Conservation (phyloP, 2,888 invertebrate genomes). For the Chrysina gloriosa region DNA sequence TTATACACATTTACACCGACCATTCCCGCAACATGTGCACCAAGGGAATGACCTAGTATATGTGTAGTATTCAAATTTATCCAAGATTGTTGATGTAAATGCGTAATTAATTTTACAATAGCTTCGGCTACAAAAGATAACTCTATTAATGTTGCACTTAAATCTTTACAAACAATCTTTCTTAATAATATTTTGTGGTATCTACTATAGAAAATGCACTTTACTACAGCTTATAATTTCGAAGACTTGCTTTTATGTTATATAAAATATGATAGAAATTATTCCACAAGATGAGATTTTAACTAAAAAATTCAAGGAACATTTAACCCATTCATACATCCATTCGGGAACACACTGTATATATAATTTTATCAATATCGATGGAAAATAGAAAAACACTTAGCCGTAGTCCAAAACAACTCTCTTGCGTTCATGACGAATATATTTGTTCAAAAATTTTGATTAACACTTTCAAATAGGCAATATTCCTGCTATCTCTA, state of each 20-base stretch:
- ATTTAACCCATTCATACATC: not conserved
- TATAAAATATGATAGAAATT: not conserved
- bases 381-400: not conserved
- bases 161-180: not conserved
- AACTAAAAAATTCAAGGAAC: no score
- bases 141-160: not conserved
- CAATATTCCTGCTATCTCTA: no score
- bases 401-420: not conserved
- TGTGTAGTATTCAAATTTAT: constrained; percentile 51
- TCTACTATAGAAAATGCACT: no score
- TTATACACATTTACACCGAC: constrained; percentile 53
- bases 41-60: constrained; percentile 60
- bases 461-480: no score
- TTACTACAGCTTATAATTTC: not conserved
- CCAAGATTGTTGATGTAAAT: not conserved
- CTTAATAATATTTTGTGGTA: no score
- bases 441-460: no score
- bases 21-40: constrained; percentile 58
- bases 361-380: no score
- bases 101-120: constrained; percentile 29
- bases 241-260: no score
- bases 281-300: no score
- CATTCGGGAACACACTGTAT: no score
- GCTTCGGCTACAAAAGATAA: constrained; percentile 5
- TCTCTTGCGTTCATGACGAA: no score